Evolutionary conservation across 2,113 vertebrate genomes (phyloP), one percentile per base, ranked within the genome.

Genomic region (Tor tambroides): DNA sequence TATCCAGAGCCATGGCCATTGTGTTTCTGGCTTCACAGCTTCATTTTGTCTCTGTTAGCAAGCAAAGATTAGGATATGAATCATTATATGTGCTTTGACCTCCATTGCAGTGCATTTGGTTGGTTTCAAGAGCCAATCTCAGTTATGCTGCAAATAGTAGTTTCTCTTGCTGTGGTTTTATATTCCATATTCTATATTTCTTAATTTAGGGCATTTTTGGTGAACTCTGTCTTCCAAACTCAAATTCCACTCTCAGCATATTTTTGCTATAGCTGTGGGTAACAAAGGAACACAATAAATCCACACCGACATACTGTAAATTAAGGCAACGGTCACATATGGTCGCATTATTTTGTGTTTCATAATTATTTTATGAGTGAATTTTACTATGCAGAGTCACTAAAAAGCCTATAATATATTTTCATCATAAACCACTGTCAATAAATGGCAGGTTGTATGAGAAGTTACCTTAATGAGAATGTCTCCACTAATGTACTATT

Each of bases 1-100:
- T 59, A 74, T 84, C 11, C 83, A 75, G 4, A 74, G 46, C 49
- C 83, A 75, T 59, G 83, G 17, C 32, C 71, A 59, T 75, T 59
- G 30, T 59, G 71, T 71, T 54, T 74, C 69, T 21, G 4, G 49
- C 32, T 28, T 61, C 30, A 80, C 59, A 63, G 15, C 54, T 61
- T 43, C 1, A 80, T 56, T 49, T 26, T 2, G 30, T 38, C 67
- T 75, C 49, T 74, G 83, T 75, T 84, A 74, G 49, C 15, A 84
- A 12, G 74, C 83, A 75, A 59, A 41, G 83, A 74, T 75, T 56
- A 41, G 69, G 26, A 26, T 28, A 56, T 41, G 35, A 56, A 74
- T 56, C 49, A 83, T 54, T 35, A 35, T 35, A 8, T 8, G 61
- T 30, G 80, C 41, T 30, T 30, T 32, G 38, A 30, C 30, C 32